Evolutionary conservation across 2,888 invertebrate genomes (phyloP).

Genomic region (Amiota minor): DNA sequence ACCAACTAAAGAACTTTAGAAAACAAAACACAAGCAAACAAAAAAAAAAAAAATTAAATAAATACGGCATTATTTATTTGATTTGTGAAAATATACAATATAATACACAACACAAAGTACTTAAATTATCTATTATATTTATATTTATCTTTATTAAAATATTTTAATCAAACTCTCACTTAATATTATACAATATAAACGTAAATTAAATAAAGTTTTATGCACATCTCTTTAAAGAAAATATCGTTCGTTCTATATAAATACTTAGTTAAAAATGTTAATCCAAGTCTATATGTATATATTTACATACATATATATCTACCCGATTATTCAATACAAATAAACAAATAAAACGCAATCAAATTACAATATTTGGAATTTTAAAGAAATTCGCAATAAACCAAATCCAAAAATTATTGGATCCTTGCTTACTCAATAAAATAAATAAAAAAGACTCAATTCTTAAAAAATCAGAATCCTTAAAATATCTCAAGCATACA

Average conservation of each 20-base stretch:
- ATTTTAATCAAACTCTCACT: constrained; percentile 3
- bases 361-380: background rate
- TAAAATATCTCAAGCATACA: background rate
- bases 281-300: background rate
- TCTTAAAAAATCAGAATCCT: background rate
- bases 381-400: background rate
- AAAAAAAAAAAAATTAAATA: constrained; percentile 15
- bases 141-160: background rate
- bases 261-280: no score
- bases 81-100: background rate
- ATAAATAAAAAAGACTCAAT: background rate
- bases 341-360: background rate
- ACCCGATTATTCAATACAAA: background rate
- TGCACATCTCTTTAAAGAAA: background rate
- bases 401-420: no score
- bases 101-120: no score
- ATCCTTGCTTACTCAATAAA: no score
- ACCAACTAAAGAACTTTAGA: background rate
- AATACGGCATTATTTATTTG: background rate
- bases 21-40: constrained; percentile 2
- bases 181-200: background rate
- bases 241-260: background rate
- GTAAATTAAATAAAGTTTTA: background rate
- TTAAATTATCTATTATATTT: no score
- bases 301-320: background rate